phyloP scores from a whole-genome alignment of 2,113 vertebrate genomes.

The Lichenostomus cassidix region DNA sequence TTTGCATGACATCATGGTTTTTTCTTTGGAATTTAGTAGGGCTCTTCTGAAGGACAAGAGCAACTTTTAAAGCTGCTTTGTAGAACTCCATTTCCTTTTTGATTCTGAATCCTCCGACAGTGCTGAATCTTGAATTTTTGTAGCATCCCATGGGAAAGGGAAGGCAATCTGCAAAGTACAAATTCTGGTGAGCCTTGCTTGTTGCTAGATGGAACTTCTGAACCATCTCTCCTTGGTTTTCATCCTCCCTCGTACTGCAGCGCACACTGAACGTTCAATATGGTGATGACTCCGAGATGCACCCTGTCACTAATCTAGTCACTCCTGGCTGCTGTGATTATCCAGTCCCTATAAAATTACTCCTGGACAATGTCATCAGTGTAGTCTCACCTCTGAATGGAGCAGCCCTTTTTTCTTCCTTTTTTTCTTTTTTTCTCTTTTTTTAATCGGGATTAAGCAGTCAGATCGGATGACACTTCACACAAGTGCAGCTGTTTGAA shows the following conservation, averaged over 20 bases:
- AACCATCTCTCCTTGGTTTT: background rate
- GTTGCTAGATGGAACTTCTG: background rate
- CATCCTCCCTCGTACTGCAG: background rate
- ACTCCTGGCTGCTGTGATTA: conserved; percentile 36
- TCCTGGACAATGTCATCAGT: conserved; percentile 25
- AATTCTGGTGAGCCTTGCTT: background rate
- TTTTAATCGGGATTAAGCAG: conserved; percentile 40
- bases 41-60: background rate
- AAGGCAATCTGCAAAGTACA: background rate
- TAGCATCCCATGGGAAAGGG: background rate
- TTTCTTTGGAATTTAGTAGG: background rate
- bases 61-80: background rate
- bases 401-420: background rate
- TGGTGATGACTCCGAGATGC: background rate
- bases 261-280: rapidly evolving
- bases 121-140: background rate
- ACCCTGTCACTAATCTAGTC: conserved; percentile 49
- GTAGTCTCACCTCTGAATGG: conserved; percentile 14
- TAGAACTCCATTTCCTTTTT: background rate
- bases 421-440: background rate
- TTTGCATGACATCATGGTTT: background rate
- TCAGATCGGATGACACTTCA: conserved; percentile 52
- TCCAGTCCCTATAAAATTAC: conserved; percentile 43
- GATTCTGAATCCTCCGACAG: background rate
- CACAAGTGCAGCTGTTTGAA: conserved; percentile 50